Percentiles rank a stretch among this genome's conserved stretches.
Evolutionary conservation across 2,888 invertebrate species (phyloP).

Genomic region (Cerceris ruficornis): DNA sequence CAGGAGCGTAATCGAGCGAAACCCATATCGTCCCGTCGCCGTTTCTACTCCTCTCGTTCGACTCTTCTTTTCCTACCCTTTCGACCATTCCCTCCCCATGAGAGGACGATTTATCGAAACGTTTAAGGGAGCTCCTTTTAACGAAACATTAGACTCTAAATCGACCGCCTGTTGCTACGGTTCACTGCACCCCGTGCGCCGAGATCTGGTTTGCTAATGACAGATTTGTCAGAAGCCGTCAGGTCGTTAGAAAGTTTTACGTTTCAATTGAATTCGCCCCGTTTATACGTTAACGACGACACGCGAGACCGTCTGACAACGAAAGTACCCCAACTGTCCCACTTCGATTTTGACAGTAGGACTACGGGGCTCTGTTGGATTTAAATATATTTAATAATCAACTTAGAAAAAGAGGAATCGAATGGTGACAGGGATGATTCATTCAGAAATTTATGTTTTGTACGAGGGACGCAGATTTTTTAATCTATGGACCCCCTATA

Average conservation of each 20-base stretch:
- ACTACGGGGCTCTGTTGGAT: too few relatives aligned
- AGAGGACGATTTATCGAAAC: slow-evolving; percentile 4
- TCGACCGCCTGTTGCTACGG: slow-evolving; percentile 59
- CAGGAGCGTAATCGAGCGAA: neutral
- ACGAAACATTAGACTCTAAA: slow-evolving; percentile 46
- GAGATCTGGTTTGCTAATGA: slow-evolving; percentile 53
- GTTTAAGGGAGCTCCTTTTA: slow-evolving; percentile 28
- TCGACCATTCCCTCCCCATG: neutral
- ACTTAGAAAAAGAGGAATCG: too few relatives aligned
- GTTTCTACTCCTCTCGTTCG: neutral
- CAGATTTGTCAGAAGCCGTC: slow-evolving; percentile 45
- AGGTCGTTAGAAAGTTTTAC: slow-evolving; percentile 55
- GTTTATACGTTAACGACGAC: slow-evolving; percentile 28
- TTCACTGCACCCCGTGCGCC: slow-evolving; percentile 24
- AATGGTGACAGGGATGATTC: too few relatives aligned
- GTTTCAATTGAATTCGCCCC: slow-evolving; percentile 41
- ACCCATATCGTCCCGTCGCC: neutral
- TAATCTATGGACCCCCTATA: too few relatives aligned
- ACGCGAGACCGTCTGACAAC: slow-evolving; percentile 5
- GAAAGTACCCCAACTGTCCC: neutral
- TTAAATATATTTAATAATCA: too few relatives aligned
- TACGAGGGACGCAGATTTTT: too few relatives aligned
- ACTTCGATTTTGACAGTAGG: neutral
- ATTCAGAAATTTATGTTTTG: too few relatives aligned
- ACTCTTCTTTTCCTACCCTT: neutral